A percentile compares a stretch with the other conserved stretches of the same genome.
These are phyloP conservation scores for Xyrichtys novacula DNA, from an alignment of 2,797 vertebrate genomes.

Conservation along the genomic window DNA sequence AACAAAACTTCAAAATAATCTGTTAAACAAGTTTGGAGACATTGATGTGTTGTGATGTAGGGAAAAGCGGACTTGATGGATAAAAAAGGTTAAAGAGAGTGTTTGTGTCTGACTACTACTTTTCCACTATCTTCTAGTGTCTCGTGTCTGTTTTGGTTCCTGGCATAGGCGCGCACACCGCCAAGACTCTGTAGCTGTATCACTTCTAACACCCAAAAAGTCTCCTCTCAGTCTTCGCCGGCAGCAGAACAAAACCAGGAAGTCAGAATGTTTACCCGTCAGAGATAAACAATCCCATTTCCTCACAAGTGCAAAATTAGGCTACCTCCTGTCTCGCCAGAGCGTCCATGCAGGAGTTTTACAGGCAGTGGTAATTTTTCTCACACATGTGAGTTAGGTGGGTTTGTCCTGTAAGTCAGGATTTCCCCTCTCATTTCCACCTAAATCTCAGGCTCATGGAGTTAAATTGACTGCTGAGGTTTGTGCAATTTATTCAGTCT, in stretches of 20 bases:
- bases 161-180: background rate
- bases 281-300: constrained; percentile 81
- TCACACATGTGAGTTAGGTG: constrained; percentile 28
- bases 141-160: constrained; percentile 43
- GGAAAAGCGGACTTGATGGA: constrained; percentile 6
- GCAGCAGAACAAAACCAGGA: constrained; percentile 83
- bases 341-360: constrained; percentile 45
- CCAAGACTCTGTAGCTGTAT: constrained; percentile 23
- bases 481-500: constrained; percentile 17
- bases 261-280: constrained; percentile 75
- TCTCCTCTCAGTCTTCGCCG: constrained; percentile 40
- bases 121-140: constrained; percentile 29
- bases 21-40: constrained; percentile 3
- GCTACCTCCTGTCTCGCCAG: constrained; percentile 72
- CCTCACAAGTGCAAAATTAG: constrained; percentile 72
- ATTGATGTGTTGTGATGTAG: background rate
- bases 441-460: constrained; percentile 6
- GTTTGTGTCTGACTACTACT: constrained; percentile 28
- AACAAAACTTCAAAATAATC: background rate
- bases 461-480: background rate
- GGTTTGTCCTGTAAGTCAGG: constrained; percentile 13
- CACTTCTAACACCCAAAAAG: constrained; percentile 53
- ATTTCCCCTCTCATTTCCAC: constrained; percentile 37
- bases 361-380: constrained; percentile 18
- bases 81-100: constrained; percentile 5